These are phyloP conservation scores for Argyresthia albistria DNA, from an alignment of 2,888 invertebrate genomes.

Conservation along the genomic window DNA sequence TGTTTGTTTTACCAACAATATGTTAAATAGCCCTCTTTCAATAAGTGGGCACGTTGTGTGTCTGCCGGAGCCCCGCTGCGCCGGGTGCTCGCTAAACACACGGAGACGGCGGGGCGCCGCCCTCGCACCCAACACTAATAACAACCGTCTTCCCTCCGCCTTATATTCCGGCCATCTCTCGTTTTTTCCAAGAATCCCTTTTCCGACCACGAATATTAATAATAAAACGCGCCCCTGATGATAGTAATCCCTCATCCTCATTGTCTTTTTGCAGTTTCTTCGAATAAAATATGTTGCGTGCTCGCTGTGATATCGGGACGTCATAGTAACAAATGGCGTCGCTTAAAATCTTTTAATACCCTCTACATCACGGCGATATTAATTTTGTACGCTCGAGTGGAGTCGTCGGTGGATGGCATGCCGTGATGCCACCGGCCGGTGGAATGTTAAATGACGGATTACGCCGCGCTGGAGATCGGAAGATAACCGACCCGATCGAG, in stretches of 20 bases:
- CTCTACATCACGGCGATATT: constrained; percentile 66
- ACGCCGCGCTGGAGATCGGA: constrained; percentile 53
- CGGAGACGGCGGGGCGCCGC: constrained; percentile 69
- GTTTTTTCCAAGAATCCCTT: constrained; percentile 54
- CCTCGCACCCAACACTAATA: constrained; percentile 54
- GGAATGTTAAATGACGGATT: constrained; percentile 72
- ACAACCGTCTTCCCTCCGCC: constrained; percentile 61
- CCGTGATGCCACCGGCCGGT: constrained; percentile 60
- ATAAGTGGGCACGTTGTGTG: constrained; percentile 40
- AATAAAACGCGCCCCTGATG: constrained; percentile 65
- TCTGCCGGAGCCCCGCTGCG: constrained; percentile 37
- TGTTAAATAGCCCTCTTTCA: constrained; percentile 61
- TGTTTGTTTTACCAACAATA: constrained; percentile 62
- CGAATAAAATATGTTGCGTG: constrained; percentile 66
- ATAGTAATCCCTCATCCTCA: constrained; percentile 70
- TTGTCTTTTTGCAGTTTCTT: constrained; percentile 72
- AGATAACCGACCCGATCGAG: constrained; percentile 51
- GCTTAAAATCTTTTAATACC: constrained; percentile 71
- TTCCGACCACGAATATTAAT: constrained; percentile 57
- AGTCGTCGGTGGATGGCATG: constrained; percentile 43
- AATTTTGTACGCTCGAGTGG: constrained; percentile 68
- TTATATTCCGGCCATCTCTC: constrained; percentile 59
- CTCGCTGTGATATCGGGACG: constrained; percentile 64
- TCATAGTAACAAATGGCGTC: constrained; percentile 69
- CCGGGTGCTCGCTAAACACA: constrained; percentile 49